Evolutionary conservation across 1,140 invertebrate genomes (phyloP).

Genomic region (Trachymyrmex septentrionalis): DNA sequence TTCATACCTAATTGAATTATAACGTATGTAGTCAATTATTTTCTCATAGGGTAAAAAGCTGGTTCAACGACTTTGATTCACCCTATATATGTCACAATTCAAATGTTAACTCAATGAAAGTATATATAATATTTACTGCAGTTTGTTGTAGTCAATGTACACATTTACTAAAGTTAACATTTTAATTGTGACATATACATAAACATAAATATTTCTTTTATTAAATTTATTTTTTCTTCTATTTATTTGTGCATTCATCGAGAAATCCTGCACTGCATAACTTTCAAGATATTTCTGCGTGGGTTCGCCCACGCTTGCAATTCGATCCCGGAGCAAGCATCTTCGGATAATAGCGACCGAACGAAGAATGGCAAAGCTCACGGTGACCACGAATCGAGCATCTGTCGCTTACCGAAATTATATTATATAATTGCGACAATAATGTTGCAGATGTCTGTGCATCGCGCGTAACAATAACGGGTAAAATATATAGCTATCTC

Average conservation of each 20-base stretch:
- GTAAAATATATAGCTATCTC: not conserved
- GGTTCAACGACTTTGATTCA: too few relatives aligned
- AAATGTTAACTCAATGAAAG: too few relatives aligned
- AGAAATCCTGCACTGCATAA: not conserved
- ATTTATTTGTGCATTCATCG: conserved; percentile 10
- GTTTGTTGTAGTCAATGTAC: too few relatives aligned
- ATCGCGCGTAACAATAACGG: not conserved
- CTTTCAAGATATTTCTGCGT: conserved; percentile 13
- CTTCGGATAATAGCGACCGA: not conserved
- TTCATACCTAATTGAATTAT: too few relatives aligned
- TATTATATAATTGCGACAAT: not conserved
- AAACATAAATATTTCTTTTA: not conserved
- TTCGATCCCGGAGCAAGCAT: not conserved
- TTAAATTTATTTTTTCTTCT: conserved; percentile 7
- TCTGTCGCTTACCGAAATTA: conserved; percentile 4
- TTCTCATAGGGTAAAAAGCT: too few relatives aligned
- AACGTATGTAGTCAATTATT: too few relatives aligned
- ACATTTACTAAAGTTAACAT: too few relatives aligned
- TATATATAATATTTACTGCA: too few relatives aligned
- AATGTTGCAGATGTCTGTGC: not conserved
- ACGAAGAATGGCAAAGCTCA: not conserved
- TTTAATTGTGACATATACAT: too few relatives aligned
- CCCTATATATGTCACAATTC: not conserved
- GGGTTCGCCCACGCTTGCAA: not conserved
- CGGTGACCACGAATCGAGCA: conserved; percentile 9